These are phyloP conservation scores for Acrobasis consociella DNA, from an alignment of 2,888 invertebrate genomes.

Conservation along the genomic window DNA sequence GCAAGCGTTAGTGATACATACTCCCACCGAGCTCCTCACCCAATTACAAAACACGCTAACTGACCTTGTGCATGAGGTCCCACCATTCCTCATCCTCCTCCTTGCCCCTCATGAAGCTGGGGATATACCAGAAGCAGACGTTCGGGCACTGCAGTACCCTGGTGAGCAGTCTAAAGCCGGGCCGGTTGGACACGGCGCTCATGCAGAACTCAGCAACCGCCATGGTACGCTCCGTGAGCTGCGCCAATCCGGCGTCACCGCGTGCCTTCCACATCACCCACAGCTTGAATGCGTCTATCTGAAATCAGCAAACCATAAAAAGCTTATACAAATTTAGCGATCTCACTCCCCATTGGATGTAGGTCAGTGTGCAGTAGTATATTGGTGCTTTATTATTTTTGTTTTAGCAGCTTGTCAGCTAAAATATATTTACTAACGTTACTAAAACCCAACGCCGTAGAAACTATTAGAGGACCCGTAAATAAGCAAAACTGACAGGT, in stretches of 20 bases:
- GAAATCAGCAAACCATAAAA: conserved; percentile 29
- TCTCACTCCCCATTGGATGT: not conserved
- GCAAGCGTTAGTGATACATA: too few relatives aligned
- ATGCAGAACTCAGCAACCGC: conserved; percentile 83
- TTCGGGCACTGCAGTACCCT: conserved; percentile 88
- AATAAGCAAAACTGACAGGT: too few relatives aligned
- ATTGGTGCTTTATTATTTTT: not conserved
- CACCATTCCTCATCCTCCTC: conserved; percentile 76
- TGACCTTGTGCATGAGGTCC: conserved; percentile 77
- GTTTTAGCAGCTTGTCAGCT: too few relatives aligned
- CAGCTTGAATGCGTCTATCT: conserved; percentile 94
- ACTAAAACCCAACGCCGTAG: too few relatives aligned
- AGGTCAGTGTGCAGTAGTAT: too few relatives aligned
- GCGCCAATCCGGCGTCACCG: conserved; percentile 84
- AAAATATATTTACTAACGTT: too few relatives aligned
- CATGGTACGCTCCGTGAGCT: conserved; percentile 86
- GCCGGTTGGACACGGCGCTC: conserved; percentile 69
- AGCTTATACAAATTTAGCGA: too few relatives aligned
- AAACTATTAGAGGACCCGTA: too few relatives aligned
- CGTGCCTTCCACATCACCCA: conserved; percentile 96
- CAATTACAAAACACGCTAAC: conserved; percentile 5
- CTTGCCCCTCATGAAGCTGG: conserved; percentile 73
- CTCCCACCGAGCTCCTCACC: too few relatives aligned
- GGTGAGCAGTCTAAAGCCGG: conserved; percentile 84
- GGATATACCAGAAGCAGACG: conserved; percentile 95